Evolutionary conservation across 2,888 invertebrate genomes (phyloP), one percentile per base, ranked within the genome.

Genomic region (Dolichopus griseipennis): DNA sequence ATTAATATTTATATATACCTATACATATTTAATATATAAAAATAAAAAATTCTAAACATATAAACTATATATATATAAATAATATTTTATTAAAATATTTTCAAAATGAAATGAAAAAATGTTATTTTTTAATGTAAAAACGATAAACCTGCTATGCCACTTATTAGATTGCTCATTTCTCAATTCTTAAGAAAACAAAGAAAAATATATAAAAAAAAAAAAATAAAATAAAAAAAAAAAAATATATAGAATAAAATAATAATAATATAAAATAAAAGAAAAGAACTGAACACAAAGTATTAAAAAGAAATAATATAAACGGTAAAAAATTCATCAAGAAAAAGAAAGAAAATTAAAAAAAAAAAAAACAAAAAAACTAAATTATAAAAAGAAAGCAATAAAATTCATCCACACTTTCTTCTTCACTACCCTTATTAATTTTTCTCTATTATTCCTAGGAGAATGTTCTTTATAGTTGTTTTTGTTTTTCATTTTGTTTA

Each of bases 371-470:
- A 37, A 37, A 37, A 7, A 37, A 37, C 4, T 7, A 37, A 10
- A 37, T 10, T 37, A 37, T 37, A 37, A 37, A 37, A 37, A 37
- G 12, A 37, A 37, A 37, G 37, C 10, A 37, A 37, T 10, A 37
- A 37, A 12, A 12, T 10, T 37, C 18, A 52, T 15, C 52, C 18
- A 52, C 18, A 52, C 52, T 18, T 52, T 52, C 12, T 52, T 52
- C 18, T 52, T 52, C n/a, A 18, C 52, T 52, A 52, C 52, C 52
- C 52, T 52, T 52, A 52, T 15, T n/a, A 52, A 52, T 52, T 52
- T 52, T 52, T 18, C 52, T 52, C 52, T 52, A n/a, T 52, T 52
- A 52, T 52, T 52, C 52, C 52, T 52, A 52, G n/a, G 52, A 52
- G 52, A 52, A 15, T 15, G 15, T 27, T 27, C 27, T 27, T 27